Evolutionary conservation across 2,888 invertebrate species (phyloP), one percentile per base, ranked within the genome.

Genomic region (Drosophila robusta): DNA sequence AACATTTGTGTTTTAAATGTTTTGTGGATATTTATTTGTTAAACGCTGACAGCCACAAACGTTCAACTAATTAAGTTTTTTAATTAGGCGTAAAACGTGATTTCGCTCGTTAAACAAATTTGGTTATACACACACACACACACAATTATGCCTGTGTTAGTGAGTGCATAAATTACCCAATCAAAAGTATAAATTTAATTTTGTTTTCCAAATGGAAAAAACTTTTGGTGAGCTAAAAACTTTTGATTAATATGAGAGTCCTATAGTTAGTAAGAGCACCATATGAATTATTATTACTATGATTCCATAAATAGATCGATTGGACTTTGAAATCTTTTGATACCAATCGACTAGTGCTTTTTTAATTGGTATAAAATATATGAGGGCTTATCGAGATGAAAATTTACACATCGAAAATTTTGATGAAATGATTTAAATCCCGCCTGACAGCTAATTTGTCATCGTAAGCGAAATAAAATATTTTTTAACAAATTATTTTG

Each of bases 21-120:
- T 47, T 41, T 36, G 39, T 22, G 39, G 39, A 55, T 41, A 55
- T 45, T 38, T 49, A 70, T 73, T 75, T 55, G 70, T 70, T 65
- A 69, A 78, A 61, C 18, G 84, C 80, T 80, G 82, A 82, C 78
- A 68, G 60, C 76, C 66, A 55, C 84, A 78, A 80, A 81, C 75
- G 55, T 71, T 68, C 54, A 62, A 60, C 70, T 78, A 84, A 84
- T 83, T 84, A 76, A 42, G 58, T 70, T 62, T 67, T 68, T 74
- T 78, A 84, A 83, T 83, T 78, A 70, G 61, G 56, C 78, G 63
- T 78, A 52, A 73, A 78, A 52, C 56, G 67, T 49, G 64, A 71
- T 62, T 65, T 64, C 41, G 56, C 51, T 63, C 45, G 70, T 70
- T 83, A 56, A 70, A 65, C 68, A 67, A 74, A 81, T 80, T 80